Evolutionary conservation across 2,113 vertebrate genomes (phyloP).

Genomic region (Rhegmatorhina hoffmannsi): DNA sequence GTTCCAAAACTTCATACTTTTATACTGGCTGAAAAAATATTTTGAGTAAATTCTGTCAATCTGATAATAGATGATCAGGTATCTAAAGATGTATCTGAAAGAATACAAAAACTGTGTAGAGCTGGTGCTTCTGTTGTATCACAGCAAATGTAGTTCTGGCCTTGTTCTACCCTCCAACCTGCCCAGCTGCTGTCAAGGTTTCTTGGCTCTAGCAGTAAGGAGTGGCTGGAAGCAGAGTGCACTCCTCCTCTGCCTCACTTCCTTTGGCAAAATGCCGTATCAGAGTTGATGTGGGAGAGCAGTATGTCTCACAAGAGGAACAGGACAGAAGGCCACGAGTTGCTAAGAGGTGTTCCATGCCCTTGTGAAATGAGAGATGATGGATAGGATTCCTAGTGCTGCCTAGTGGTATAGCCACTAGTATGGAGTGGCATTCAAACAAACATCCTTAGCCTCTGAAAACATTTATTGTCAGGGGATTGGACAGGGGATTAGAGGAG

Average conservation of each 20-base stretch:
- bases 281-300: not conserved
- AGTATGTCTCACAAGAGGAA: not conserved
- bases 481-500: not conserved
- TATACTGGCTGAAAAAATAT: not conserved
- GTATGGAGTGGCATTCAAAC: not conserved
- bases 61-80: not conserved
- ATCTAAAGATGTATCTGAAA: not conserved
- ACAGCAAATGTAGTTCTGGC: not conserved
- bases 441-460: not conserved
- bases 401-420: not conserved
- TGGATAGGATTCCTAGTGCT: not conserved
- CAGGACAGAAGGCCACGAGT: not conserved
- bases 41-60: not conserved
- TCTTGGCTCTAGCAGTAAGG: not conserved
- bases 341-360: not conserved
- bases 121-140: not conserved
- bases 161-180: not conserved
- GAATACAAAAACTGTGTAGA: not conserved
- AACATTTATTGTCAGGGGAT: not conserved
- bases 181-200: not conserved
- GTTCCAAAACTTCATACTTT: not conserved
- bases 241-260: not conserved
- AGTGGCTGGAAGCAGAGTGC: not conserved
- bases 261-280: not conserved
- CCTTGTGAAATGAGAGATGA: not conserved